phyloP scores from a whole-genome alignment of 1,140 invertebrate species.

The Aphelinus certus region DNA sequence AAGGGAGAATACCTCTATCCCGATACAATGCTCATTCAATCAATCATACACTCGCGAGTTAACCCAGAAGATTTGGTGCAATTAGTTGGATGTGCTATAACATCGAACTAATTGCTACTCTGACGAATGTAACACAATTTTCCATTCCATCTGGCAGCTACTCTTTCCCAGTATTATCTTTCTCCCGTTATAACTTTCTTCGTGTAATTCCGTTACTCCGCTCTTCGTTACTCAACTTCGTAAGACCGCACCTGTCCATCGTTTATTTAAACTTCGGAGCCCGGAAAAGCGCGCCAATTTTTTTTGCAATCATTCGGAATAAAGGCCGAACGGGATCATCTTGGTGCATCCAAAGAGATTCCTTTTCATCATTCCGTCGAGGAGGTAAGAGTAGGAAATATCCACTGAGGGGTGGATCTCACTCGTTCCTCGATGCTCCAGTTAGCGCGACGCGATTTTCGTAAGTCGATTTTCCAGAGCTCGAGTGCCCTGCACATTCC shows the following conservation, averaged over 20 bases:
- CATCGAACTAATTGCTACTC: conserved; percentile 1
- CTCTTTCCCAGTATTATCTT: conserved; percentile 16
- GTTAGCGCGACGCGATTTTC: conserved; percentile 59
- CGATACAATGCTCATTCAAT: no score
- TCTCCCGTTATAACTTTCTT: neutral
- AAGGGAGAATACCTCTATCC: no score
- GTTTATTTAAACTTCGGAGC: conserved; percentile 40
- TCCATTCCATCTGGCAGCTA: neutral
- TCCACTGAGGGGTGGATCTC: no score
- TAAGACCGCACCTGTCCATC: conserved; percentile 15
- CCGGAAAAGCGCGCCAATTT: conserved; percentile 35
- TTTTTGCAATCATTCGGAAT: conserved; percentile 39
- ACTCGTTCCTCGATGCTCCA: conserved; percentile 43
- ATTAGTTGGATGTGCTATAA: no score
- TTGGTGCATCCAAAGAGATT: conserved; percentile 50
- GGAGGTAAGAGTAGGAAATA: neutral
- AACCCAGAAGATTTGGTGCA: no score
- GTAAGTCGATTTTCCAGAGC: conserved; percentile 60
- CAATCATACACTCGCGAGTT: no score
- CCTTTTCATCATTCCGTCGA: neutral
- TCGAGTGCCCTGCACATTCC: conserved; percentile 22
- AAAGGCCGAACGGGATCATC: conserved; percentile 55
- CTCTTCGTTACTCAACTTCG: neutral
- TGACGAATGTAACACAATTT: conserved; percentile 27
- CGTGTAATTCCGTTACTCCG: neutral